Percentiles rank a stretch among this genome's conserved stretches.
These are phyloP conservation scores for Steinernema khuongi DNA, from an alignment of 1,140 invertebrate species.

Conservation along the genomic window DNA sequence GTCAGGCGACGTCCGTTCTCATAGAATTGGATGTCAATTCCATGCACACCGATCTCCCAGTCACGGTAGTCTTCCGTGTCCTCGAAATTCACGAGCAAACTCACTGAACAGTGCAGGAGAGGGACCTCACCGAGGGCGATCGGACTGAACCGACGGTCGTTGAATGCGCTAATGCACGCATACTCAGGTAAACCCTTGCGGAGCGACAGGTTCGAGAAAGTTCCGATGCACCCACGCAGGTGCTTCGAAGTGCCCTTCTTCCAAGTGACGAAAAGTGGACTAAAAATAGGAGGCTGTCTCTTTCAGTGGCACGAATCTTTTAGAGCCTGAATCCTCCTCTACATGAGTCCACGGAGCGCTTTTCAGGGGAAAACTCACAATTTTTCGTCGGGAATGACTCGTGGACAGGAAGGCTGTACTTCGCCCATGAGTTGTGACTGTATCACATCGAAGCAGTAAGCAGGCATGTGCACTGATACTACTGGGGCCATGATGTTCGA, in stretches of 20 bases:
- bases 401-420: not conserved
- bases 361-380: not conserved
- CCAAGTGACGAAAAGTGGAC: conserved; percentile 97
- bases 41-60: conserved; percentile 94
- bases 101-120: conserved; percentile 85
- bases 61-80: conserved; percentile 88
- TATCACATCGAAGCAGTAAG: conserved; percentile 7
- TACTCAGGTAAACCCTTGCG: conserved; percentile 62
- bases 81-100: conserved; percentile 88
- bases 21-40: conserved; percentile 92
- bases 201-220: conserved; percentile 60
- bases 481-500: not conserved
- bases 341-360: not conserved
- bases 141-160: conserved; percentile 91
- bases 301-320: not conserved
- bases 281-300: conserved; percentile 64
- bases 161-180: conserved; percentile 74
- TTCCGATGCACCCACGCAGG: conserved; percentile 62
- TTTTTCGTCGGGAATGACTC: not conserved
- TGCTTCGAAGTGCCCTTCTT: conserved; percentile 78
- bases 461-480: not conserved
- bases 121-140: conserved; percentile 87
- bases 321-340: not conserved
- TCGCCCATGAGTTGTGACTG: not conserved
- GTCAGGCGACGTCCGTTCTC: conserved; percentile 89